Base-by-base conservation (phyloP, 2,113 vertebrate species). In the Corynorhinus townsendii region DNA sequence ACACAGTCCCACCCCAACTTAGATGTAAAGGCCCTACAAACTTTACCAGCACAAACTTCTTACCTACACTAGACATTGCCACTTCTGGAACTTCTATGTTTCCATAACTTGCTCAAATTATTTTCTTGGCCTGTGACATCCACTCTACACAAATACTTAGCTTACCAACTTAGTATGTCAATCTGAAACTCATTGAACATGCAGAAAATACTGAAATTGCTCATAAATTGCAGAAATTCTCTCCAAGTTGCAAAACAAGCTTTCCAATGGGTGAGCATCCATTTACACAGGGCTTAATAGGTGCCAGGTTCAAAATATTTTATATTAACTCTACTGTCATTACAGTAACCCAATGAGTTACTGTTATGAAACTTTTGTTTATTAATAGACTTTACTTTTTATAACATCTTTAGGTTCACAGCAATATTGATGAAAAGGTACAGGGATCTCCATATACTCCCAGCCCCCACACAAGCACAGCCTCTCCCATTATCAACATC, bases 391-490 rank as follows among this genome's bases (percentile, higher is more conserved):
- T 75, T 11, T 90, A 54, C 30, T 73, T 62, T 72, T 64, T 40
- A 73, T 5, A 54, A 68, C 15, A 66, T 19, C 52, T 66, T 56
- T 80, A 52, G 45, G 24, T 73, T 86, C 45, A 15, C 16, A 33
- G 54, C 22, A 81, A 81, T 81, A 81, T 0, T 24, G 30, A 66
- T 47, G 16, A 17, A 22, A 54, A 81, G 11, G 14, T 33, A 38
- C 28, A 69, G 17, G 56, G 19, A 28, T 89, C 43, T 52, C 54
- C 45, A 35, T 1, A 20, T 4, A 4, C 54, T 11, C 5, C 28
- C 20, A 3, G 7, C 30, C 10, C 12, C 35, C 52, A 30, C 52
- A 30, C 0, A 0, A 7, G 2, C 15, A 52, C 9, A 47, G 24
- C 52, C 79, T 28, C 17, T 11, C 4, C 62, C 35, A 3, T 38